Evolutionary conservation across 2,888 invertebrate species (phyloP), one percentile per base, ranked within the genome.

Genomic region (Ommatoiulus sabulosus): DNA sequence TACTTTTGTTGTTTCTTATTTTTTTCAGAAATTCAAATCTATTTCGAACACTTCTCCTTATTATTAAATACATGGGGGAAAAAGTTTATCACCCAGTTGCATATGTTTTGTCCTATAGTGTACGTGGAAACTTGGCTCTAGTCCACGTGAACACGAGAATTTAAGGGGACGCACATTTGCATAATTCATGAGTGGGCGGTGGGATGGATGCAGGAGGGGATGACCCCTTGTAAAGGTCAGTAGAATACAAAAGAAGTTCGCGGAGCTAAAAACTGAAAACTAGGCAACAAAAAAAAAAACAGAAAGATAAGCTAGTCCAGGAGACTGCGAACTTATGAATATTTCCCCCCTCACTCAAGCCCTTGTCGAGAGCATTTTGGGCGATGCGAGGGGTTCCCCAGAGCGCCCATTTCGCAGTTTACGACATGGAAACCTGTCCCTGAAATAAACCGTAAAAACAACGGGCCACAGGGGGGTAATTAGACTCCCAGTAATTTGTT

Each of bases 241-340:
- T 63, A 63, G 63, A 63, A 63, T 63, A 63, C 63, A 63, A 63
- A 63, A 63, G 63, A 63, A 63, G 63, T 63, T 63, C 63, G 17
- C 63, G 17, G 63, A n/a, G 17, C 63, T 3, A 63, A 63, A 12
- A 63, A 15, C n/a, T 63, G 63, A 63, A 63, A 63, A 63, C 63
- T 17, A 17, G 12, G 63, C 63, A 63, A 63, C 17, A 63, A 63
- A 17, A 46, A 46, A n/a, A n/a, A n/a, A n/a, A n/a, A n/a, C n/a
- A n/a, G n/a, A n/a, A 17, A 63, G 63, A 63, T 63, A 63, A n/a
- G 52, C 52, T 52, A 52, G 52, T 52, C 52, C 52, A 10, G 15
- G 52, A 7, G 15, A 15, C 52, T 63, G n/a, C 63, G n/a, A 63
- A n/a, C 17, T 63, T 17, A 63, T 63, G 63, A 63, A 63, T 63